Evolutionary conservation across 2,113 vertebrate species (phyloP).

Genomic region (Tragelaphus buxtoni): DNA sequence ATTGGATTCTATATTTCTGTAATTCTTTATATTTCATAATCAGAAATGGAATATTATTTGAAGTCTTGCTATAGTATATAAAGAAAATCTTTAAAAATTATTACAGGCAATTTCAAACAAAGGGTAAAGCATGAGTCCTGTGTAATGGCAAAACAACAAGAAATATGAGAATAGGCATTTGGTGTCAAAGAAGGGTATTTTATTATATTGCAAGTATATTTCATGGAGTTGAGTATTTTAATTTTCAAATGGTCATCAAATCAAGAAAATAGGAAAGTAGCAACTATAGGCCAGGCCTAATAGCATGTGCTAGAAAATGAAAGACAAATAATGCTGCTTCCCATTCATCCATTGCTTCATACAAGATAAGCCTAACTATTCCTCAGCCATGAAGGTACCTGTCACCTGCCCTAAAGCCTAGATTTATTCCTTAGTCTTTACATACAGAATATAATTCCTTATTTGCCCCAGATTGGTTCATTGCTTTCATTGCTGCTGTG

Average conservation of each 20-base stretch:
- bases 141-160: slow-evolving; percentile 4
- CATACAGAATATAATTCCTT: neutral
- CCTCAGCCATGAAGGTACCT: neutral
- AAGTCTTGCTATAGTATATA: neutral
- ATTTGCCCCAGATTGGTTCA: neutral
- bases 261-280: neutral
- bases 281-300: neutral
- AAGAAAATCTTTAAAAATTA: slow-evolving; percentile 22
- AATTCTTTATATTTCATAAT: slow-evolving; percentile 32
- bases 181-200: neutral
- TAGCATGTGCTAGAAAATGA: neutral
- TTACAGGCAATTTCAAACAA: neutral
- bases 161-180: neutral
- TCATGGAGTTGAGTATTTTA: slow-evolving; percentile 6
- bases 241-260: slow-evolving; percentile 26
- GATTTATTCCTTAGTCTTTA: neutral
- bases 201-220: neutral
- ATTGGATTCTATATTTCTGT: slow-evolving; percentile 27
- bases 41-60: slow-evolving; percentile 26
- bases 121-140: neutral
- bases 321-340: neutral
- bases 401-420: neutral
- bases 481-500: neutral
- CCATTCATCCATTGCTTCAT: neutral
- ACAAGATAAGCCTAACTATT: neutral